Conservation (phyloP, 2,888 invertebrate genomes). For the Drosophila mimetica region DNA sequence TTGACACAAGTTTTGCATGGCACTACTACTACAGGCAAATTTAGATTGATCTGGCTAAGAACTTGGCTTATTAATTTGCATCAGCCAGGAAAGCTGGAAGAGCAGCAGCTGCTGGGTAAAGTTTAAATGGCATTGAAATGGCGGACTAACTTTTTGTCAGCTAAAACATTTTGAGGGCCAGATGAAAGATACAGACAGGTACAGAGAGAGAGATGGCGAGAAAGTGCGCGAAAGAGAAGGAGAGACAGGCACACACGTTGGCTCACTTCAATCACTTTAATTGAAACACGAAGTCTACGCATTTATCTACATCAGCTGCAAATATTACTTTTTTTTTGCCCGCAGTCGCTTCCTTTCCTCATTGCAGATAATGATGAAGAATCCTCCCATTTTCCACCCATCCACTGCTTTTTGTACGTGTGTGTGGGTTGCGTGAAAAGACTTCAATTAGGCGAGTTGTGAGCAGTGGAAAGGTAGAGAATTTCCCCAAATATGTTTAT, state of each 20-base stretch:
- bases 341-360: slow-evolving; percentile 4
- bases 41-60: slow-evolving; percentile 65
- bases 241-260: slow-evolving; percentile 30
- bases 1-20: slow-evolving; percentile 46
- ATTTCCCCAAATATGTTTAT: slow-evolving; percentile 35
- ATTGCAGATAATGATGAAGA: slow-evolving; percentile 47
- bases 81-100: slow-evolving; percentile 31
- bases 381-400: slow-evolving; percentile 1
- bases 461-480: slow-evolving; percentile 33
- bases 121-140: slow-evolving; percentile 46
- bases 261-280: slow-evolving; percentile 77
- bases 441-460: slow-evolving; percentile 77
- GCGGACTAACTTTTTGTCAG: slow-evolving; percentile 64
- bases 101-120: slow-evolving; percentile 41
- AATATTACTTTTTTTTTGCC: slow-evolving; percentile 69
- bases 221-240: neutral
- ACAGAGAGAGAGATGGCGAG: neutral
- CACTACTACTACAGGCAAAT: slow-evolving; percentile 57
- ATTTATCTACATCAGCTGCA: slow-evolving; percentile 80
- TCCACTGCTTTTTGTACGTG: slow-evolving; percentile 6
- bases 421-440: slow-evolving; percentile 60
- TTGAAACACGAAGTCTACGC: slow-evolving; percentile 79
- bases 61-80: slow-evolving; percentile 76
- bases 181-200: slow-evolving; percentile 13
- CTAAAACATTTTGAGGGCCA: slow-evolving; percentile 60